Conservation (phyloP, 1,140 invertebrate genomes). For the Panagrolaimus sp. region DNA sequence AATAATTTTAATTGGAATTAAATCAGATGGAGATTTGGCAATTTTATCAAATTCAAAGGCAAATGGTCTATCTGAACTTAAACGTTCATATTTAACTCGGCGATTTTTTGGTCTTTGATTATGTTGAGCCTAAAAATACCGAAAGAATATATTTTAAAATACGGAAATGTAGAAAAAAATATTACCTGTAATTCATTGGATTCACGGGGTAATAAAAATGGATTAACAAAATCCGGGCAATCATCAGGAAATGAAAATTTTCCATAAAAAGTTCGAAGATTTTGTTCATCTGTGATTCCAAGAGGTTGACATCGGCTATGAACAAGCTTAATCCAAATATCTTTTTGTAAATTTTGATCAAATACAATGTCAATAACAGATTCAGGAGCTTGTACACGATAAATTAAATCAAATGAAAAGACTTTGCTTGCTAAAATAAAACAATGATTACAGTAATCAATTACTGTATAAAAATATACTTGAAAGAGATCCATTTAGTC, state of each 20-base stretch:
- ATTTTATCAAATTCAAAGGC: neutral
- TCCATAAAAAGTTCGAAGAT: conserved; percentile 5
- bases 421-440: no score
- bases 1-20: conserved; percentile 7
- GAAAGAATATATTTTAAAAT: neutral
- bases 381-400: no score
- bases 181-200: no score
- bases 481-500: neutral
- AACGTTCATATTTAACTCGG: neutral
- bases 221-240: neutral
- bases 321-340: conserved; percentile 3
- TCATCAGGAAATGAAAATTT: conserved; percentile 10
- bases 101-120: conserved; percentile 6
- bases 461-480: neutral
- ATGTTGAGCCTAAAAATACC: neutral
- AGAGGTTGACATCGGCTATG: neutral
- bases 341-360: neutral
- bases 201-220: neutral
- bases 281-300: neutral
- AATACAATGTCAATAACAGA: no score
- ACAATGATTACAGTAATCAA: no score
- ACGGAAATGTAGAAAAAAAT: no score
- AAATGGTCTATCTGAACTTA: neutral
- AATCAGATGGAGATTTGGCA: neutral
- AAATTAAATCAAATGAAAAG: no score